These are phyloP conservation scores for Sminthurinus aureus DNA, from an alignment of 2,888 invertebrate species.

Conservation along the genomic window DNA sequence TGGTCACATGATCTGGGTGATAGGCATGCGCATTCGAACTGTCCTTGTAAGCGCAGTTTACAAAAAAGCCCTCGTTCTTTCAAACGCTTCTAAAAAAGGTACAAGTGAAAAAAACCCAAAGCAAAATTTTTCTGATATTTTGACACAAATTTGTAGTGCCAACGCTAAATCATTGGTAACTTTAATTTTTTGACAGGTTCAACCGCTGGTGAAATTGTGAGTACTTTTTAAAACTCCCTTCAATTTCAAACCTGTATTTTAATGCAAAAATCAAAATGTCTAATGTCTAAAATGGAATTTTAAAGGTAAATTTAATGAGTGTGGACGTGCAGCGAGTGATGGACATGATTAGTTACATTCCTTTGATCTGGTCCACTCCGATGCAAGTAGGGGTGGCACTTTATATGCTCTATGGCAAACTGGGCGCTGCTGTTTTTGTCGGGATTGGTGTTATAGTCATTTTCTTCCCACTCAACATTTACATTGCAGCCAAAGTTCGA, in stretches of 20 bases:
- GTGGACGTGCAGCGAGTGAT: constrained; percentile 90
- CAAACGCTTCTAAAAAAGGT: constrained; percentile 45
- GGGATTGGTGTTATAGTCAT: constrained; percentile 94
- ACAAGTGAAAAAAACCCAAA: too few relatives aligned
- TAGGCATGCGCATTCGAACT: constrained; percentile 89
- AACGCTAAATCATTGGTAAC: too few relatives aligned
- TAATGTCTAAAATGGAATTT: too few relatives aligned
- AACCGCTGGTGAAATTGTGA: too few relatives aligned
- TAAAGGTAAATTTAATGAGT: constrained; percentile 82
- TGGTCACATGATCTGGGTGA: constrained; percentile 88
- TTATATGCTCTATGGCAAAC: constrained; percentile 81
- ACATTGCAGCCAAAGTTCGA: constrained; percentile 82
- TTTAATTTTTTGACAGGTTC: too few relatives aligned
- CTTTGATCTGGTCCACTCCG: constrained; percentile 72
- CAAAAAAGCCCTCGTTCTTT: constrained; percentile 70
- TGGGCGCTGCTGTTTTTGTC: constrained; percentile 81
- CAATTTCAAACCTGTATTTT: too few relatives aligned
- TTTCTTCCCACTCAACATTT: constrained; percentile 86
- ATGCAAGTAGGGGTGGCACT: constrained; percentile 84
- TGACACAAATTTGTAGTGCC: too few relatives aligned
- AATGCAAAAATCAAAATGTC: too few relatives aligned
- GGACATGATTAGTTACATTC: constrained; percentile 70
- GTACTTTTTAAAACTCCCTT: too few relatives aligned
- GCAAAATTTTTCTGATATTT: too few relatives aligned
- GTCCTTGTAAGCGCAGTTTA: constrained; percentile 88